Evolutionary conservation across 35 echinoderm and acorn worm genomes (phyloP), one percentile per base, ranked within the genome.

Genomic region (Eucidaris tribuloides): DNA sequence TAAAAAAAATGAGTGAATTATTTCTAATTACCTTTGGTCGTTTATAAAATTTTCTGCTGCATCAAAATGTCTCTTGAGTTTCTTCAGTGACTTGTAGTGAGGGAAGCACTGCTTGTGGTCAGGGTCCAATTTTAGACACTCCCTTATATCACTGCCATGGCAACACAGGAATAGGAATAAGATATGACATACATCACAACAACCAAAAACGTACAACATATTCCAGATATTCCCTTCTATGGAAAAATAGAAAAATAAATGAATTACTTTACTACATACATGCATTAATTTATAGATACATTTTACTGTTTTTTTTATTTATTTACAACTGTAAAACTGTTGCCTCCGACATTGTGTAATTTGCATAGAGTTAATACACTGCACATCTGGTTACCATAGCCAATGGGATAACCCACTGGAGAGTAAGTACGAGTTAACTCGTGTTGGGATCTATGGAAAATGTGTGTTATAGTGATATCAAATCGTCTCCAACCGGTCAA

Each of bases 111-210:
- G 32, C 61, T 99, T 93, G 36, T 99, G 96, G 56, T 99, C 96
- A 58, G 85, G 96, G 62, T 93, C 96, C 30, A 99, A 76, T 63
- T 99, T 97, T 13, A 99, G 72, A 64, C 96, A 99, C 38, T 99
- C 91, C 54, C 96, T 77, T 24, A 99, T 90, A 87, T 86, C 86
- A 13, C 96, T 99, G 81, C 45, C 19, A 61, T 24, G 7, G 32
- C 23, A 27, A 61, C 18, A 4, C 58, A 61, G 7, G 7, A n/a
- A 24, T 1, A 4, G 58, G 58, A 30, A 2, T 27, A 61, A 24
- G 11, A 18, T 61, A 1, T 59, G 1, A 59, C 22, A 59, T 22
- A 59, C 7, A 28, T 22, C 9, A 28, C 30, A 59, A 59, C 22
- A 27, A 58, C 55, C 4, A 7, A 3, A n/a, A 22, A 58, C 19